phyloP scores from a whole-genome alignment of 2,113 vertebrate genomes.

The Formicarius rufipectus region DNA sequence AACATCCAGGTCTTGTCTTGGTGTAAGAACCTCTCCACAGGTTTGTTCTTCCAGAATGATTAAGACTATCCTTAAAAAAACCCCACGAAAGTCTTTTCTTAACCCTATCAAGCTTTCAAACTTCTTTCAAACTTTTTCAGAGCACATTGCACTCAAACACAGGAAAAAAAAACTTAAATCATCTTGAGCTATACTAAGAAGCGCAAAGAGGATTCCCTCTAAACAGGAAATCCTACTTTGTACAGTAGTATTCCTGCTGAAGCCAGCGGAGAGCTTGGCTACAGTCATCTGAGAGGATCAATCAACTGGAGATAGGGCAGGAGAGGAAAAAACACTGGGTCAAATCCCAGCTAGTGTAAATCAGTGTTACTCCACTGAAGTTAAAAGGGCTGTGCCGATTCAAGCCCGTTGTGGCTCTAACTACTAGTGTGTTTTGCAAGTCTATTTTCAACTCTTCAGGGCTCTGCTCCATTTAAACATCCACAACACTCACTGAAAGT shows the following conservation, averaged over 20 bases:
- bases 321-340: background rate
- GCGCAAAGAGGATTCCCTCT: background rate
- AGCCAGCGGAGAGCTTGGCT: background rate
- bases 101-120: background rate
- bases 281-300: background rate
- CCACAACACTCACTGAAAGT: constrained; percentile 48
- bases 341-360: background rate
- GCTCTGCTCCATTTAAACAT: constrained; percentile 36
- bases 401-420: constrained; percentile 28
- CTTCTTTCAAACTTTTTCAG: background rate
- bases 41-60: background rate
- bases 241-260: background rate
- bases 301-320: background rate
- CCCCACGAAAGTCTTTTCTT: background rate
- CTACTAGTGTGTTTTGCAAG: constrained; percentile 49
- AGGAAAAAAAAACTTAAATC: background rate
- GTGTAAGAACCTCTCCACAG: background rate
- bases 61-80: background rate
- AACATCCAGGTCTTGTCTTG: background rate
- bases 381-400: background rate
- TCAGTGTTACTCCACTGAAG: background rate
- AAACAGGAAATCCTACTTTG: background rate
- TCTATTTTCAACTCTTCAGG: constrained; percentile 53
- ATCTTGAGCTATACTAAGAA: background rate
- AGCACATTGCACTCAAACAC: background rate